Percentiles rank a stretch among this genome's conserved stretches.
Conservation (phyloP, 2,888 invertebrate species). For the Gymnosoma rotundatum region DNA sequence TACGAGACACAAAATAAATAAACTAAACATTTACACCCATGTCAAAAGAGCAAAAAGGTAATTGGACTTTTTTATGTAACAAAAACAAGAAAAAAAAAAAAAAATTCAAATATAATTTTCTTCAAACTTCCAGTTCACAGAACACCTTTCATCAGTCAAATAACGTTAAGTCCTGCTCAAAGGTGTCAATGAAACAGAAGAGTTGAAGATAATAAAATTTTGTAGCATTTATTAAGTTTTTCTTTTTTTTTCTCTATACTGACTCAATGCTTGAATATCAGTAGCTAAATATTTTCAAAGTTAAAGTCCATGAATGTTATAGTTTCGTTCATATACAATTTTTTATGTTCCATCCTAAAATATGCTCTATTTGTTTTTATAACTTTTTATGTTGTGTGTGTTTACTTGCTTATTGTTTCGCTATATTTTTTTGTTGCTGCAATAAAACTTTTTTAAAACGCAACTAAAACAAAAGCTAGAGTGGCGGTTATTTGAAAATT, state of each 20-base stretch:
- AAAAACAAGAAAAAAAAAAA: constrained; percentile 14
- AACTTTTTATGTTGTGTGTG: constrained; percentile 27
- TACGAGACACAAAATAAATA: constrained; percentile 32
- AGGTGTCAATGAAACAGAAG: constrained; percentile 62
- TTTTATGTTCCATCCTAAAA: constrained; percentile 61
- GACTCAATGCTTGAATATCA: constrained; percentile 21
- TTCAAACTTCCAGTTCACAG: constrained; percentile 8
- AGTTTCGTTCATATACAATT: constrained; percentile 12
- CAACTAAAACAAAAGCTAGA: constrained; percentile 7
- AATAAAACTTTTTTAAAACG: constrained; percentile 16
- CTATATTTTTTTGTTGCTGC: neutral
- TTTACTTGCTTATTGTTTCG: neutral
- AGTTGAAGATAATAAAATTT: constrained; percentile 65
- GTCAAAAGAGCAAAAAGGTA: constrained; percentile 57
- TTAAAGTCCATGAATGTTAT: constrained; percentile 50
- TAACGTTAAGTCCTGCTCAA: constrained; percentile 16
- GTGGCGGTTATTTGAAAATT: constrained; percentile 4
- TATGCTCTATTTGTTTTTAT: constrained; percentile 68
- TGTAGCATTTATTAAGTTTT: constrained; percentile 17
- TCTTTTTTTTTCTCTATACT: constrained; percentile 24
- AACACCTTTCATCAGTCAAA: constrained; percentile 30
- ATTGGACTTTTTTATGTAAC: constrained; percentile 43
- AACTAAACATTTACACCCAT: constrained; percentile 59
- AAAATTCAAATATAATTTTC: constrained; percentile 10
- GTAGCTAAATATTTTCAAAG: constrained; percentile 41